Evolutionary conservation across 2,113 vertebrate genomes (phyloP).

Genomic region (Brachionichthys hirsutus): DNA sequence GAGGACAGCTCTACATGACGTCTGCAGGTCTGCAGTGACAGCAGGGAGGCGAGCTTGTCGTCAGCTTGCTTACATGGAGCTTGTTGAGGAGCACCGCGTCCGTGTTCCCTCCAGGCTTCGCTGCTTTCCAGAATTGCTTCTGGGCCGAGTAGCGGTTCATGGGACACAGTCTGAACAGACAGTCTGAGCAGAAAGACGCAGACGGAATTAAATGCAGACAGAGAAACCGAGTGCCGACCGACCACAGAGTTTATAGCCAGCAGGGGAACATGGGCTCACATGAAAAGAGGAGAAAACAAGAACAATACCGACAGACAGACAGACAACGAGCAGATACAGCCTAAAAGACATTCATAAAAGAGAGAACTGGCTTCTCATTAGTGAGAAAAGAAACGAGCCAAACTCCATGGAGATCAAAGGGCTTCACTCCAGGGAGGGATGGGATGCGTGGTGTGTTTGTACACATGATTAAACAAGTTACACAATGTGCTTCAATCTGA

Average conservation of each 20-base stretch:
- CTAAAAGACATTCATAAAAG: background rate
- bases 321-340: background rate
- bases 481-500: background rate
- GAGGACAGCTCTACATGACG: slow-evolving; percentile 14
- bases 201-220: background rate
- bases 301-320: background rate
- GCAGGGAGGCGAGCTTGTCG: slow-evolving; percentile 4
- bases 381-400: too few species aligned
- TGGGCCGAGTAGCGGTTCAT: slow-evolving; percentile 99
- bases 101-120: slow-evolving; percentile 93
- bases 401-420: slow-evolving; percentile 41
- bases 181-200: slow-evolving; percentile 79
- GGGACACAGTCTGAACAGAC: slow-evolving; percentile 95
- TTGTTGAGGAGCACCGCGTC: slow-evolving; percentile 96
- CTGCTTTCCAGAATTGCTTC: slow-evolving; percentile 99
- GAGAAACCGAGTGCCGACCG: too few species aligned
- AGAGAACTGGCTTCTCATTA: too few species aligned
- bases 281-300: background rate
- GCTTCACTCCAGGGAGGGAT: slow-evolving; percentile 1
- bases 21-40: background rate
- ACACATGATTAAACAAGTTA: background rate
- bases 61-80: slow-evolving; percentile 85
- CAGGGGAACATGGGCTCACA: background rate
- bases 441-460: background rate
- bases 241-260: background rate